A percentile compares a stretch with the other conserved stretches of the same genome.
Conservation (phyloP, 1,140 invertebrate species). For the Sweltsa coloradensis region DNA sequence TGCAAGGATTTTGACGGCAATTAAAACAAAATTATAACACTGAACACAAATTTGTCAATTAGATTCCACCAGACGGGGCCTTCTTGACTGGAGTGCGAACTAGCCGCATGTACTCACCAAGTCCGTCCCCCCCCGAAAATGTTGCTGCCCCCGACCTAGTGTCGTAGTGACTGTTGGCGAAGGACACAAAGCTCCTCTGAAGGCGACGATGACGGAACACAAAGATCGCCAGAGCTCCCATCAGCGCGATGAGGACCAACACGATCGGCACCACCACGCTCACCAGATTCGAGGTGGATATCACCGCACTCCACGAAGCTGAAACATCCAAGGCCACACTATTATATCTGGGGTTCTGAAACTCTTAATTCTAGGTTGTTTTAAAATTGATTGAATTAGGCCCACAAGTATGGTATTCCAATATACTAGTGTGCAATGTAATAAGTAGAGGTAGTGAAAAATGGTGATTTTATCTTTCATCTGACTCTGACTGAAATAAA, state of each 20-base stretch:
- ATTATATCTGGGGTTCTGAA: neutral
- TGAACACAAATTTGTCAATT: neutral
- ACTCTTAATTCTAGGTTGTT: neutral
- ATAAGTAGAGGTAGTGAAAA: no score
- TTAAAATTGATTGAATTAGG: neutral
- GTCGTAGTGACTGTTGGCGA: conserved; percentile 78
- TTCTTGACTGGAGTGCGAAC: no score
- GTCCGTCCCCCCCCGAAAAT: conserved; percentile 54
- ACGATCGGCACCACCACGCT: conserved; percentile 30
- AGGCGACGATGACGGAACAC: conserved; percentile 58
- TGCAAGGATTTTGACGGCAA: no score
- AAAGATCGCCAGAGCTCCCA: conserved; percentile 47
- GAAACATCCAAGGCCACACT: neutral
- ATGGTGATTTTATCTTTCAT: no score
- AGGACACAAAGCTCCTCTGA: conserved; percentile 63
- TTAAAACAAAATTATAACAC: no score
- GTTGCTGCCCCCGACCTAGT: conserved; percentile 72
- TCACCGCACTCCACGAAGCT: conserved; percentile 8
- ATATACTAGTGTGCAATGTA: no score
- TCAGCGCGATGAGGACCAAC: conserved; percentile 42
- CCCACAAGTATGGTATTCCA: no score
- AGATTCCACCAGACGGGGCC: no score
- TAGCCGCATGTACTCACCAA: conserved; percentile 37
- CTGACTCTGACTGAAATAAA: no score
- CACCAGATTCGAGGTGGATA: conserved; percentile 21